Evolutionary conservation across 2,797 vertebrate species (phyloP), one percentile per base, ranked within the genome.

Genomic region (Paedocypris micromegethes): DNA sequence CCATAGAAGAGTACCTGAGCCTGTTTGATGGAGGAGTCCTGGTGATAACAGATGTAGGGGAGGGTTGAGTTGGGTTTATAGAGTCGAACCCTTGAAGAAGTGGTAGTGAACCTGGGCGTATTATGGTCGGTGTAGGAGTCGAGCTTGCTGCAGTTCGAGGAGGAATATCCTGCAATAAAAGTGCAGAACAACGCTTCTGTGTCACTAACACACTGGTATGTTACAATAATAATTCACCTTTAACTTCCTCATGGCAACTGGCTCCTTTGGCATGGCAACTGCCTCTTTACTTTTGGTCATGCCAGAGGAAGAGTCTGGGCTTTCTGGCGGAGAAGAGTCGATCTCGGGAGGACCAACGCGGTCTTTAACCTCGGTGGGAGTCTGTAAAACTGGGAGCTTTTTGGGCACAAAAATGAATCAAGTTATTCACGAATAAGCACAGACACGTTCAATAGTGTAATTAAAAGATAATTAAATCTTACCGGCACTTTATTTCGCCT

Each of bases 31-130:
- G 94, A 9, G 96, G 96, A 0, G 96, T 91, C 86, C 96, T 94
- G 9, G 96, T 98, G 84, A 98, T 98, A 84, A 98, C 96, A 0
- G 96, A 98, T 39, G 96, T 98, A 9, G 96, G 96, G n/a, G 96
- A 98, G 3, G 96, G 95, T 78, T 98, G 89, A 1, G 95, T 95
- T 47, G 94, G 92, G 59, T 95, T 92, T 62, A 98, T 88, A 3
- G 90, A 76, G 56, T 98, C 95, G 62, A 93, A 95, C 62, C 91
- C 91, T 82, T 96, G 74, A 79, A 94, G 93, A 56, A 98, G 92
- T 2, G 95, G 94, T 74, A 98, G 90, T 50, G 95, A 98, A 69
- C 94, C 94, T 0, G 96, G 96, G 39, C 96, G 93, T 59, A 98
- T 91, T 50, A 98, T 97, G 74, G 96, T 94, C 42, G 96, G 94